These are phyloP conservation scores for Hydropsyche tenuis DNA, from an alignment of 1,140 invertebrate species.

Conservation along the genomic window DNA sequence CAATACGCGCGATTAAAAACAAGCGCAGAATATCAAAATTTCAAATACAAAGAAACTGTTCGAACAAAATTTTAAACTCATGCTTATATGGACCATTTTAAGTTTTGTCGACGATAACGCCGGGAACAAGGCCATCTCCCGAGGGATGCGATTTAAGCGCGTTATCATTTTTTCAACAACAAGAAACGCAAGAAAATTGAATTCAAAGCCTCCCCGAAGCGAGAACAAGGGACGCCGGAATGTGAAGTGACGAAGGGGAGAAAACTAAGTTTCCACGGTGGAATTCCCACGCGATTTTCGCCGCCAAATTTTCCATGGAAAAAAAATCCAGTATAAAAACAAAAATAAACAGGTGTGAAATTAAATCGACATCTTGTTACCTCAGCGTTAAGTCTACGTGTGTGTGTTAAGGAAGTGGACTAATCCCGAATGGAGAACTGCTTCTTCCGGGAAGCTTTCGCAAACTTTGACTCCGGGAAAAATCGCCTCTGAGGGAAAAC, in stretches of 20 bases:
- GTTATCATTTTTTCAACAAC: constrained; percentile 19
- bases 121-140: background rate
- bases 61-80: too few relatives aligned
- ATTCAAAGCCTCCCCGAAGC: background rate
- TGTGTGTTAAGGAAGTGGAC: background rate
- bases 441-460: constrained; percentile 1
- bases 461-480: background rate
- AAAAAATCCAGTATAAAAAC: background rate
- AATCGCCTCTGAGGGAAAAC: background rate
- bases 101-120: background rate
- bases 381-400: too few relatives aligned
- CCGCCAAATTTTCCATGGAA: background rate
- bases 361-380: background rate
- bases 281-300: background rate
- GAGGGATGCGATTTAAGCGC: background rate
- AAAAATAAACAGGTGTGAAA: background rate
- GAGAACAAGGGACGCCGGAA: background rate
- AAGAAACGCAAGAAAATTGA: constrained; percentile 7
- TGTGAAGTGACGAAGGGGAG: too few relatives aligned
- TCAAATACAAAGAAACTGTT: too few relatives aligned
- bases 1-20: too few relatives aligned
- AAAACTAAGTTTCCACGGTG: background rate
- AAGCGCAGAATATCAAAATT: too few relatives aligned
- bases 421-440: background rate
- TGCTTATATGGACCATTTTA: background rate